These are phyloP conservation scores for Agriotes lineatus DNA, from an alignment of 2,888 invertebrate species.

Conservation along the genomic window DNA sequence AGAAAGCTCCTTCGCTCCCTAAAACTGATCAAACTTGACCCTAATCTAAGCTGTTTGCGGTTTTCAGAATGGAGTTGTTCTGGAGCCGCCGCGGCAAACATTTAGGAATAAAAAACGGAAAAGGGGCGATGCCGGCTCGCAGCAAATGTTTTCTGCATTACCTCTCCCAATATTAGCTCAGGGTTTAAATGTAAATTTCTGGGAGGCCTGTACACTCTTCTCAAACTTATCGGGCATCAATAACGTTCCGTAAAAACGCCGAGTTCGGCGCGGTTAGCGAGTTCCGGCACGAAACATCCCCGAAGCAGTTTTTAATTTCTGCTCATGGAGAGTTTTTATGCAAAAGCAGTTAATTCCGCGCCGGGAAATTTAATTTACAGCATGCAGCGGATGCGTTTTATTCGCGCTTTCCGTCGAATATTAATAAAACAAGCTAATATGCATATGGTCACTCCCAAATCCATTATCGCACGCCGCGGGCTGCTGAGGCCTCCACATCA, in stretches of 20 bases:
- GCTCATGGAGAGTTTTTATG: background rate
- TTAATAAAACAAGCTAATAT: slow-evolving; percentile 16
- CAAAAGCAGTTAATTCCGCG: slow-evolving; percentile 9
- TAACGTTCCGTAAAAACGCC: too few relatives aligned
- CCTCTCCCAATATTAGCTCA: slow-evolving; percentile 5
- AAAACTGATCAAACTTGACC: too few relatives aligned
- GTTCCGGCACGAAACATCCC: too few relatives aligned
- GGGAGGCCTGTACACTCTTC: too few relatives aligned
- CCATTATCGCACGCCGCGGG: slow-evolving; percentile 20
- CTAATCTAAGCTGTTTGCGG: too few relatives aligned
- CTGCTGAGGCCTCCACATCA: slow-evolving; percentile 1
- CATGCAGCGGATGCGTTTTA: slow-evolving; percentile 26
- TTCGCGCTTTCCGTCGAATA: slow-evolving; percentile 11
- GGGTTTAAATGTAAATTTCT: slow-evolving; percentile 14
- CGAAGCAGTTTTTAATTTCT: slow-evolving; percentile 16
- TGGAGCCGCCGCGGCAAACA: background rate
- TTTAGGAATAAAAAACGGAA: background rate
- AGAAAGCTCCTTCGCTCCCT: too few relatives aligned
- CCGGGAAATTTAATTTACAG: slow-evolving; percentile 30
- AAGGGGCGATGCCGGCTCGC: background rate
- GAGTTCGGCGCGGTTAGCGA: too few relatives aligned
- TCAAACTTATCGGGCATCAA: too few relatives aligned
- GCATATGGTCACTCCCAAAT: slow-evolving; percentile 8
- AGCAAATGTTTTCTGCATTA: background rate
- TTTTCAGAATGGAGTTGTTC: background rate